These are phyloP conservation scores for Bicyclus anynana DNA, from an alignment of 1,140 invertebrate genomes.

Conservation along the genomic window DNA sequence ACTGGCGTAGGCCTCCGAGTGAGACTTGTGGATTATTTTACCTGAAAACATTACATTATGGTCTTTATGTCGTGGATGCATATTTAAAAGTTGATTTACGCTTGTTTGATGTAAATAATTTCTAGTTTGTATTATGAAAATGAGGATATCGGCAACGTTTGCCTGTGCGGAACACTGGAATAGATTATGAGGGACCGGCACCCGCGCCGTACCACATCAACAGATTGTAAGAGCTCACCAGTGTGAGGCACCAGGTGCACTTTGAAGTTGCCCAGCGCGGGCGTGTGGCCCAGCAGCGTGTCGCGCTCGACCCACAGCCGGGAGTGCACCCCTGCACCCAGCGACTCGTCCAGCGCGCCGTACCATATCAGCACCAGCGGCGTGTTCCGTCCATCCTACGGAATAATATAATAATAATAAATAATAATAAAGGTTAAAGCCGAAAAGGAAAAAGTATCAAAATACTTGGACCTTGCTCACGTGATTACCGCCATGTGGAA, in stretches of 20 bases:
- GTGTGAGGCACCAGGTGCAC: constrained; percentile 57
- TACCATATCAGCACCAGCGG: constrained; percentile 88
- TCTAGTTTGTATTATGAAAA: no score
- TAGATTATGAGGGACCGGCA: no score
- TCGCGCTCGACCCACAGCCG: constrained; percentile 77
- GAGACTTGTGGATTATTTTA: constrained; percentile 83
- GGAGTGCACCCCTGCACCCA: constrained; percentile 78
- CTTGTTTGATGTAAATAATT: no score
- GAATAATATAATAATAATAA: neutral
- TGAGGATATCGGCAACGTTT: no score
- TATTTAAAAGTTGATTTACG: no score
- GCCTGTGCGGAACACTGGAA: no score
- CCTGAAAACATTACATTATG: no score
- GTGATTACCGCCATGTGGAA: no score
- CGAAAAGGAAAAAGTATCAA: no score
- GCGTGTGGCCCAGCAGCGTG: constrained; percentile 84
- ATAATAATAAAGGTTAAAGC: no score
- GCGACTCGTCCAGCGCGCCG: constrained; percentile 84
- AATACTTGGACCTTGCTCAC: no score
- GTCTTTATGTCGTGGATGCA: no score
- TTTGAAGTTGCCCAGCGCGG: constrained; percentile 88
- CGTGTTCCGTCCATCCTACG: constrained; percentile 29
- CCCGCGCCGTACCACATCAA: neutral
- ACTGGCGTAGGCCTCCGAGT: constrained; percentile 83
- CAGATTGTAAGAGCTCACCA: constrained; percentile 30